Evolutionary conservation across 1,140 invertebrate genomes (phyloP).

Genomic region (Drosophila athabasca): DNA sequence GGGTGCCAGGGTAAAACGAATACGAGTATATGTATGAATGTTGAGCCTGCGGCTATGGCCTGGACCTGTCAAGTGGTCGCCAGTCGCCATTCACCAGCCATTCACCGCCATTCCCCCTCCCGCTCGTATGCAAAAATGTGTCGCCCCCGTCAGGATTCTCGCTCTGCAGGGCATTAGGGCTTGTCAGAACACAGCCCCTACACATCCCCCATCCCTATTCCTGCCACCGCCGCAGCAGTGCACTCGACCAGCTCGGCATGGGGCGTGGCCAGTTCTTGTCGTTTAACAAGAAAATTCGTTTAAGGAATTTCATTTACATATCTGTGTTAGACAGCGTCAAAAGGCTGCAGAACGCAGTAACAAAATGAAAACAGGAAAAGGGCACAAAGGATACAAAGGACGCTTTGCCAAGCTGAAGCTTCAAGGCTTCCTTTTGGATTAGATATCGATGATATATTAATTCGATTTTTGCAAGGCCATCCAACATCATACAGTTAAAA

Average conservation of each 20-base stretch:
- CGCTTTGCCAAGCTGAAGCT: too few relatives aligned
- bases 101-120: neutral
- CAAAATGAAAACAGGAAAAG: constrained; percentile 1
- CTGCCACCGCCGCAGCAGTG: neutral
- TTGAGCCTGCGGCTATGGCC: constrained; percentile 42
- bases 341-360: constrained; percentile 2
- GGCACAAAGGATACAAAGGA: too few relatives aligned
- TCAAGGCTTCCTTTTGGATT: too few relatives aligned
- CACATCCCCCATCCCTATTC: too few relatives aligned
- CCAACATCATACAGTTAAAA: constrained; percentile 1
- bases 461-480: neutral
- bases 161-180: constrained; percentile 25
- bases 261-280: constrained; percentile 61
- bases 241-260: constrained; percentile 27
- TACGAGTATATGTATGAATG: constrained; percentile 37
- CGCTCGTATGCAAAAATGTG: constrained; percentile 56
- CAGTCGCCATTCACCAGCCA: neutral
- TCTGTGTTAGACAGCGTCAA: constrained; percentile 14
- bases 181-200: constrained; percentile 18
- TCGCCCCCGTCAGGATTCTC: constrained; percentile 36
- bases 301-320: constrained; percentile 66
- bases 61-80: constrained; percentile 58
- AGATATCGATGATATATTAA: too few relatives aligned
- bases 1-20: constrained; percentile 7
- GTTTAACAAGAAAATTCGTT: constrained; percentile 75